These are phyloP conservation scores for Gymnarchus niloticus DNA, from an alignment of 2,113 vertebrate genomes.

Conservation along the genomic window DNA sequence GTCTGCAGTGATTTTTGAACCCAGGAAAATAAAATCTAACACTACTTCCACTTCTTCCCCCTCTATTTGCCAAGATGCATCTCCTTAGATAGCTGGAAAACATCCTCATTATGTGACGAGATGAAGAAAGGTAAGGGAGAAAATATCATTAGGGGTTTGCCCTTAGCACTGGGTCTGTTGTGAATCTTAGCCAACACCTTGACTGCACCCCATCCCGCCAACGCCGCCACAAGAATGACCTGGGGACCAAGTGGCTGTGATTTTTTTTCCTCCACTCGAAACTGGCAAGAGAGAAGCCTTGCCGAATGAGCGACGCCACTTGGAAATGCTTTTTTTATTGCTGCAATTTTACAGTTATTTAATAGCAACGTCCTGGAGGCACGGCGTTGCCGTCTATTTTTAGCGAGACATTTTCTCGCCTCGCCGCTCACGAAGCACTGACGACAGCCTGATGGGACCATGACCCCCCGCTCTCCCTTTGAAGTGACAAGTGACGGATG, in stretches of 20 bases:
- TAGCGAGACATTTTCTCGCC: constrained; percentile 46
- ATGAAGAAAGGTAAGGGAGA: too few relatives aligned
- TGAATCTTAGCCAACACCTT: background rate
- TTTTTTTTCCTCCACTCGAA: background rate
- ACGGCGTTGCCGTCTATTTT: constrained; percentile 52
- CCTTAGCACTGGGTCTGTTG: background rate
- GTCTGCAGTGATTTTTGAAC: too few relatives aligned
- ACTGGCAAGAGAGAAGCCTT: background rate
- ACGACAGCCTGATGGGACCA: constrained; percentile 49
- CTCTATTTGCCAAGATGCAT: too few relatives aligned
- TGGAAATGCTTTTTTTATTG: constrained; percentile 44
- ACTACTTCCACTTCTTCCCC: too few relatives aligned
- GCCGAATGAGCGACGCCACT: background rate
- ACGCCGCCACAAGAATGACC: too few relatives aligned
- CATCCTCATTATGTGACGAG: too few relatives aligned
- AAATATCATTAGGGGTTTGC: constrained; percentile 1
- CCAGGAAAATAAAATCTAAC: too few relatives aligned
- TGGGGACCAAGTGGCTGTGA: background rate
- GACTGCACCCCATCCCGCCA: background rate
- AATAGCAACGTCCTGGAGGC: constrained; percentile 39
- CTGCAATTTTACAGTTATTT: constrained; percentile 46
- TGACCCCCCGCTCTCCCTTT: constrained; percentile 45
- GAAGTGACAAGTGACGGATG: constrained; percentile 58
- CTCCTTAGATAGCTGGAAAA: too few relatives aligned
- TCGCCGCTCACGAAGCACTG: constrained; percentile 32